Conservation (phyloP, 2,888 invertebrate species). For the Andricus quercusramuli region DNA sequence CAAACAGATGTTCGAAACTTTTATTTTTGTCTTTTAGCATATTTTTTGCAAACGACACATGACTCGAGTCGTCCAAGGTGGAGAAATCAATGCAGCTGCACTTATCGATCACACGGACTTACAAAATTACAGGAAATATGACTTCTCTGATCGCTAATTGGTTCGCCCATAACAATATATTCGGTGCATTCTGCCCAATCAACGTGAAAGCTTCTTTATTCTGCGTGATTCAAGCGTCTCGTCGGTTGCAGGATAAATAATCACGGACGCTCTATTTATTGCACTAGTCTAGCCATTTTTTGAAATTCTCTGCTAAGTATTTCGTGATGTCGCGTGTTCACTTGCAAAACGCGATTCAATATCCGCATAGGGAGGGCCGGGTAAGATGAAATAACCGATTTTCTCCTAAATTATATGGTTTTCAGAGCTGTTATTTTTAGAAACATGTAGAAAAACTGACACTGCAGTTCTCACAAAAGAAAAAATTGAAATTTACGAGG, state of each 20-base stretch:
- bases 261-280: not conserved
- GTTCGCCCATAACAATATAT: not conserved
- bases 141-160: not conserved
- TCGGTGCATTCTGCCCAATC: not conserved
- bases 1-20: not conserved
- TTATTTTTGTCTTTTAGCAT: not conserved
- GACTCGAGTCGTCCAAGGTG: conserved; percentile 18
- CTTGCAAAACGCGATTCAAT: not conserved
- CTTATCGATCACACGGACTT: conserved; percentile 5
- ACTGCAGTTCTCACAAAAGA: not conserved
- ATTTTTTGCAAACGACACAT: not conserved
- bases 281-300: not conserved
- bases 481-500: no score
- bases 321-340: not conserved
- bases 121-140: conserved; percentile 16
- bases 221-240: not conserved
- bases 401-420: no score
- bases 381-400: no score
- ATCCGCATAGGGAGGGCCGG: not conserved
- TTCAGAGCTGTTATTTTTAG: not conserved
- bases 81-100: conserved; percentile 31
- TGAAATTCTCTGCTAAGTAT: not conserved
- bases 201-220: not conserved
- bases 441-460: not conserved
- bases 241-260: not conserved